Evolutionary conservation across 2,113 vertebrate species (phyloP).

Genomic region (Mesocricetus auratus): DNA sequence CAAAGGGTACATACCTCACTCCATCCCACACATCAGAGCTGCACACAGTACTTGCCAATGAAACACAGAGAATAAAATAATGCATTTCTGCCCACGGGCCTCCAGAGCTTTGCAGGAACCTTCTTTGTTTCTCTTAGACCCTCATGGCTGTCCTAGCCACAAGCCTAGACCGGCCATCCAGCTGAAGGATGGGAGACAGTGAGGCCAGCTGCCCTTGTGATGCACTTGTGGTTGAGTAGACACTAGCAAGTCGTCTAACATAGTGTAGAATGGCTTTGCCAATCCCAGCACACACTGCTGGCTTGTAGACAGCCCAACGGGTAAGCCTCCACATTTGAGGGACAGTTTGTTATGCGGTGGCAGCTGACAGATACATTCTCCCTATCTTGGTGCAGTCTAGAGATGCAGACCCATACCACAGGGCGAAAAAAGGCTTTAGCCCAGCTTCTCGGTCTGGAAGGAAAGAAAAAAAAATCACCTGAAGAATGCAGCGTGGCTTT

Average conservation of each 20-base stretch:
- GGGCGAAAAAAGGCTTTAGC: neutral
- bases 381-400: neutral
- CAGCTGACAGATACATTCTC: neutral
- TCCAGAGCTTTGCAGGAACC: neutral
- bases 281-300: neutral
- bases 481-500: neutral
- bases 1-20: neutral
- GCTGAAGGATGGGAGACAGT: neutral
- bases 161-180: neutral
- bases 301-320: neutral
- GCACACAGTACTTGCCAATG: neutral
- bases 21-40: neutral
- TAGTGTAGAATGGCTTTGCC: neutral
- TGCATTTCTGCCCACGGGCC: neutral
- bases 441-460: neutral
- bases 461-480: neutral
- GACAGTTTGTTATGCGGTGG: neutral
- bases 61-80: neutral
- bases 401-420: neutral
- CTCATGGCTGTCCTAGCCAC: fast-evolving
- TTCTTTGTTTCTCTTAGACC: neutral
- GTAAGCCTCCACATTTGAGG: neutral
- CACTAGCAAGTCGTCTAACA: fast-evolving
- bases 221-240: neutral
- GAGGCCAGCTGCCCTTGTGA: neutral